Conservation (phyloP, 1,140 invertebrate species). For the Drosophila serrata region DNA sequence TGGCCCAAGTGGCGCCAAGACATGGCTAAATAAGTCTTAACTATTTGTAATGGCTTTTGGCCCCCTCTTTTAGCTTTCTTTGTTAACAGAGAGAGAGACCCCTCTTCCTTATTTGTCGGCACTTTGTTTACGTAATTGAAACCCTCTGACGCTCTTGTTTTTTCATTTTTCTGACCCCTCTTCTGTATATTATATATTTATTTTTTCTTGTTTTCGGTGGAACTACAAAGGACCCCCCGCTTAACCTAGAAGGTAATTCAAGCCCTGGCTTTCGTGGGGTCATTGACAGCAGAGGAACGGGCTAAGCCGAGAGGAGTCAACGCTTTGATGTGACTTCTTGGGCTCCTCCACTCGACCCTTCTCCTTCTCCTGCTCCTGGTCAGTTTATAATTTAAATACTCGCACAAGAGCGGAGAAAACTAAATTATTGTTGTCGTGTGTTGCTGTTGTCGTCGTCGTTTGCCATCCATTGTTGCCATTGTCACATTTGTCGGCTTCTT, state of each 20-base stretch:
- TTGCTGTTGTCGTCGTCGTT: neutral
- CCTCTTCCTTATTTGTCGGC: constrained; percentile 26
- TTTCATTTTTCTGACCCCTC: constrained; percentile 25
- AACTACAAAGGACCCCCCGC: constrained; percentile 70
- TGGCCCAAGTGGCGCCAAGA: constrained; percentile 63
- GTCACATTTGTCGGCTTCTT: constrained; percentile 70
- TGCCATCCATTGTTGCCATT: constrained; percentile 46
- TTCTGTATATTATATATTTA: neutral
- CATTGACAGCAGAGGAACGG: constrained; percentile 38
- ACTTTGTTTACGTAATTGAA: constrained; percentile 71
- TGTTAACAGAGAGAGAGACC: constrained; percentile 10
- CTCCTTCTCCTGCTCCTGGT: constrained; percentile 34
- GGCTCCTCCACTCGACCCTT: constrained; percentile 11
- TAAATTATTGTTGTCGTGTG: constrained; percentile 22
- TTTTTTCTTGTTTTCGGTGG: constrained; percentile 59
- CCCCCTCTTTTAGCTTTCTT: constrained; percentile 12
- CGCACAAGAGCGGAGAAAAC: constrained; percentile 34
- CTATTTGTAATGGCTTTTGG: constrained; percentile 33
- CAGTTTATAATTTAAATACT: constrained; percentile 83
- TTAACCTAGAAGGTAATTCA: constrained; percentile 69
- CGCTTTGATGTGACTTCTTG: constrained; percentile 59
- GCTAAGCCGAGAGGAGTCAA: constrained; percentile 21
- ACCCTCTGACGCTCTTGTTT: constrained; percentile 53
- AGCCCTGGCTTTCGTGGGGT: constrained; percentile 51
- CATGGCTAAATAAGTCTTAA: constrained; percentile 55